Conservation (phyloP, 2,113 vertebrate genomes). For the Syngnathus scovelli region DNA sequence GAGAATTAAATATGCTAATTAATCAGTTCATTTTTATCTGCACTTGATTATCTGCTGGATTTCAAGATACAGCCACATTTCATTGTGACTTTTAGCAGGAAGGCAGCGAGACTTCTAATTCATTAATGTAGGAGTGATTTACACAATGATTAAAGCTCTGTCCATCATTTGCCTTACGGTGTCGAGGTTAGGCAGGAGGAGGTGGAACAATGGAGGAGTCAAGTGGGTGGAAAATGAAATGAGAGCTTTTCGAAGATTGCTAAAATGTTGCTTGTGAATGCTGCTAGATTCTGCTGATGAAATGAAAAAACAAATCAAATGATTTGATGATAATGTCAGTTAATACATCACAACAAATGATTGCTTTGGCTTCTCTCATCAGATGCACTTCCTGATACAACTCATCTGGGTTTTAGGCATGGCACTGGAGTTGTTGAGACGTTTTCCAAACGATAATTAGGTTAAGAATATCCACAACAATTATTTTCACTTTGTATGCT, state of each 20-base stretch:
- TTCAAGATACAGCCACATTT: neutral
- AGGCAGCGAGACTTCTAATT: conserved; percentile 38
- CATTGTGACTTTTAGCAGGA: neutral
- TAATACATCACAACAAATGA: neutral
- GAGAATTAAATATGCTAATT: neutral
- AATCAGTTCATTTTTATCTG: neutral
- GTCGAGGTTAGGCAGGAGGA: conserved; percentile 10
- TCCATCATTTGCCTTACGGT: conserved; percentile 33
- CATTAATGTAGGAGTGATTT: conserved; percentile 47
- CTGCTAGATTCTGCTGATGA: neutral
- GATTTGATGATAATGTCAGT: neutral
- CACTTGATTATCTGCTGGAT: conserved; percentile 2
- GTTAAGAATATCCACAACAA: too few relatives aligned
- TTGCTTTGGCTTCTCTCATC: neutral
- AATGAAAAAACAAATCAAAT: neutral
- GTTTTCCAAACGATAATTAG: too few relatives aligned
- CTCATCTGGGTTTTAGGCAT: too few relatives aligned
- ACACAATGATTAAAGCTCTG: conserved; percentile 33
- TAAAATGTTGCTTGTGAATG: neutral
- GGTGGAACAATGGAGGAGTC: conserved; percentile 13
- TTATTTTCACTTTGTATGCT: too few relatives aligned
- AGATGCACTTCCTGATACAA: too few relatives aligned
- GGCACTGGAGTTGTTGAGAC: too few relatives aligned
- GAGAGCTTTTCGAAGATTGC: neutral
- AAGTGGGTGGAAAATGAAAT: conserved; percentile 12